A percentile compares a stretch with the other conserved stretches of the same genome.
phyloP scores from a whole-genome alignment of 1,140 invertebrate species.

The Drosophila jambulina region DNA sequence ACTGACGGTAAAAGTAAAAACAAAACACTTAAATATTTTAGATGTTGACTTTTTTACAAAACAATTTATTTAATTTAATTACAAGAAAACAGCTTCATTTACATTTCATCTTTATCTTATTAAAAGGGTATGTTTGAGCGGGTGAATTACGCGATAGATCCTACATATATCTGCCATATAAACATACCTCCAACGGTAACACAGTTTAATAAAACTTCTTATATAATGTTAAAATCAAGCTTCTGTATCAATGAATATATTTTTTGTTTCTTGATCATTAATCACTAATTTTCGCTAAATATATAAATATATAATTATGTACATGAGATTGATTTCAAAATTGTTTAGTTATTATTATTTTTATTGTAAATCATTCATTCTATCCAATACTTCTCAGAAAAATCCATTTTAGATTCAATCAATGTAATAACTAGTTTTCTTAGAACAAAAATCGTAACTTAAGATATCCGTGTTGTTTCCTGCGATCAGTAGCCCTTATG shows the following conservation, averaged over 20 bases:
- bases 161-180: too few relatives aligned
- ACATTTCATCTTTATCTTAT: background rate
- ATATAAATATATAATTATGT: background rate
- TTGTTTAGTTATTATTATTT: background rate
- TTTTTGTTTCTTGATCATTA: background rate
- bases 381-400: background rate
- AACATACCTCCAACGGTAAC: too few relatives aligned
- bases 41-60: constrained; percentile 53
- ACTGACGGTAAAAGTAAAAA: background rate
- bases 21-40: background rate
- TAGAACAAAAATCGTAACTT: background rate
- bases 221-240: background rate
- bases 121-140: too few relatives aligned
- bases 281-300: background rate
- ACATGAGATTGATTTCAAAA: background rate
- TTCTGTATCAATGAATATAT: background rate
- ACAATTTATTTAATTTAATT: constrained; percentile 21
- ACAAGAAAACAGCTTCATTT: background rate
- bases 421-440: background rate
- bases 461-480: background rate
- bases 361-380: background rate
- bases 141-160: too few relatives aligned
- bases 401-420: too few relatives aligned
- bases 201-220: background rate
- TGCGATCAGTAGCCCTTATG: background rate